Conservation (phyloP, 2,888 invertebrate genomes). For the Charanyca ferruginea region DNA sequence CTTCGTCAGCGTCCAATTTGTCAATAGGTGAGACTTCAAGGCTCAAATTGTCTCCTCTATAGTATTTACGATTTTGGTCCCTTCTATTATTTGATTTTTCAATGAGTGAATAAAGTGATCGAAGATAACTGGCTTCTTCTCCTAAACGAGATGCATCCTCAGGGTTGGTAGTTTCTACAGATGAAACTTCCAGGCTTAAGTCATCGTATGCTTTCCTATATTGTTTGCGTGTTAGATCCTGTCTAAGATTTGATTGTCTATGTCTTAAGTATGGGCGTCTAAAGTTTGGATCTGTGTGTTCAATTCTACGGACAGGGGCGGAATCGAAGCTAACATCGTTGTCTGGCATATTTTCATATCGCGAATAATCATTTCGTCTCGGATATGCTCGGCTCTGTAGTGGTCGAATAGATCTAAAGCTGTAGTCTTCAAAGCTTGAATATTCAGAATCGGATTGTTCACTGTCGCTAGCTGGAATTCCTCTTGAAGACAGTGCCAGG, state of each 20-base stretch:
- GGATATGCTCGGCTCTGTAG: background rate
- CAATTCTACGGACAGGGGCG: background rate
- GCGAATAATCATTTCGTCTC: conserved; percentile 4
- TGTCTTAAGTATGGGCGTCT: conserved; percentile 16
- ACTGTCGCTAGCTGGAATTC: conserved; percentile 16
- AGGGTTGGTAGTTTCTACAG: conserved; percentile 8
- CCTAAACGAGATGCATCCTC: background rate
- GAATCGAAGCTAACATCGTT: conserved; percentile 18
- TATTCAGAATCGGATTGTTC: conserved; percentile 35
- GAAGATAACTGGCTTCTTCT: conserved; percentile 24
- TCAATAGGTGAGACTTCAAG: conserved; percentile 9
- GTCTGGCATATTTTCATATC: background rate
- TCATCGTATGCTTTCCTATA: conserved; percentile 13
- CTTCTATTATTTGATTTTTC: conserved; percentile 5
- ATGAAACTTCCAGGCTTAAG: conserved; percentile 4
- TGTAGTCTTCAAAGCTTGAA: conserved; percentile 35
- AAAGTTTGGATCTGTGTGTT: background rate
- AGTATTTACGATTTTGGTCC: conserved; percentile 4
- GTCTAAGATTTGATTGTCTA: conserved; percentile 1
- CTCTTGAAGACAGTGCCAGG: background rate
- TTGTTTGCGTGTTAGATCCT: background rate
- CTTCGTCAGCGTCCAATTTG: background rate
- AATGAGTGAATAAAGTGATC: conserved; percentile 11
- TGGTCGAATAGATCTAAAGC: conserved; percentile 2
- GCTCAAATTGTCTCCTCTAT: conserved; percentile 6